Evolutionary conservation across 2,888 invertebrate genomes (phyloP), one percentile per base, ranked within the genome.

Genomic region (Epinotia demarniana): DNA sequence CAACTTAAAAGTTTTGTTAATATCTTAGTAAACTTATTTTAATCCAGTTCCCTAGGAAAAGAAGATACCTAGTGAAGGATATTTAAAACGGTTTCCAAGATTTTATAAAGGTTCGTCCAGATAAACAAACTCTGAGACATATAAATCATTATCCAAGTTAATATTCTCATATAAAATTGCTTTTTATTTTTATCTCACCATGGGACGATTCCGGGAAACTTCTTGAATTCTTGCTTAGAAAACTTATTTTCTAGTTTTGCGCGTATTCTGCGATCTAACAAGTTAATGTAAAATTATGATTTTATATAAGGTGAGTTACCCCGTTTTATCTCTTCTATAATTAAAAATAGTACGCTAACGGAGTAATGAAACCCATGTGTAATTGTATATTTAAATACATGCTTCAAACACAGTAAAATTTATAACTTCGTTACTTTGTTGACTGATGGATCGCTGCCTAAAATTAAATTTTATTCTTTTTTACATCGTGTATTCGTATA

Each of bases 121-220:
- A n/a, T 49, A 64, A 12, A n/a, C 60, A 66, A 60, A 70, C 64
- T 46, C 39, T 11, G 16, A n/a, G 11, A 13, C 49, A 69, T 71
- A 71, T 71, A 71, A 71, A 75, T 75, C 74, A 75, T 75, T 60
- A 71, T 66, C 71, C 66, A 71, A 75, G 60, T 75, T 75, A 61
- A 66, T 71, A 60, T 60, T 71, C 61, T 71, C 66, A 66, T 66
- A 61, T 75, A 55, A 75, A 75, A 75, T 61, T 75, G 66, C 70
- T 70, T 70, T 74, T 63, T 49, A 71, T 71, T 71, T 58, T 58
- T 60, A 66, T 71, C 61, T 55, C 58, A 71, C 53, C 74, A 64
- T 58, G 58, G 74, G 49, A 70, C 69, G 33, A 58, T 13, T 53
- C 18, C 57, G 23, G 27, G 13, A 18, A 60, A 74, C 58, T 70